Evolutionary conservation across 2,113 vertebrate genomes (phyloP), one percentile per base, ranked within the genome.

Genomic region (Dissostichus mawsoni): DNA sequence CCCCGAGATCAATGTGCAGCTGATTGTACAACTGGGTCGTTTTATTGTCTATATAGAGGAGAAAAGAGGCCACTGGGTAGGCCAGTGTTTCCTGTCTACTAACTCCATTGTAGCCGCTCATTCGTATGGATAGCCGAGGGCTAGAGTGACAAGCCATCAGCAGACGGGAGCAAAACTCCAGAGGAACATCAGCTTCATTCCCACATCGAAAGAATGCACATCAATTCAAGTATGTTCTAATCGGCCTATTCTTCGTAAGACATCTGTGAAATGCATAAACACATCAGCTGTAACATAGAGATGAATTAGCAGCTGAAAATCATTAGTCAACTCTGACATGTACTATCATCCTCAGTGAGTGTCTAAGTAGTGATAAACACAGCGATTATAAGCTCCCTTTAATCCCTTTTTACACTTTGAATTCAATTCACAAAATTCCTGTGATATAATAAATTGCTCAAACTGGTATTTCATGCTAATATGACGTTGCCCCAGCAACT

Each of bases 51-150:
- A 48, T 70, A 74, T 55, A 65, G 63, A 63, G 75, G 79, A 81
- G 80, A 89, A 93, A 93, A 58, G 85, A 90, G 89, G 92, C 81
- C 90, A 92, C 66, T 80, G 85, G 88, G 76, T 78, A 64, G 86
- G 71, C 76, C 87, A 48, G 81, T 67, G 69, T 91, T 92, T 90
- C 91, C 92, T 69, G 90, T 93, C 92, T 92, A 8, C 90, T 93
- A 84, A 75, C 84, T 92, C 93, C 10, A 85, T 93, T 94, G 91
- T 92, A 41, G 75, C 55, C 79, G 52, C 58, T 66, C 80, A 77
- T 85, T 90, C 81, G 80, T 14, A 75, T 23, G 76, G 79, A 86
- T 81, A 68, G 87, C 92, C 83, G 29, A 56, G 59, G 87, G 89
- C 86, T 3, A 44, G 53, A 84, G 77, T 76, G 89, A 91, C 86